A percentile compares a stretch with the other conserved stretches of the same genome.
These are phyloP conservation scores for Girardinichthys multiradiatus DNA, from an alignment of 2,113 vertebrate genomes.

Conservation along the genomic window DNA sequence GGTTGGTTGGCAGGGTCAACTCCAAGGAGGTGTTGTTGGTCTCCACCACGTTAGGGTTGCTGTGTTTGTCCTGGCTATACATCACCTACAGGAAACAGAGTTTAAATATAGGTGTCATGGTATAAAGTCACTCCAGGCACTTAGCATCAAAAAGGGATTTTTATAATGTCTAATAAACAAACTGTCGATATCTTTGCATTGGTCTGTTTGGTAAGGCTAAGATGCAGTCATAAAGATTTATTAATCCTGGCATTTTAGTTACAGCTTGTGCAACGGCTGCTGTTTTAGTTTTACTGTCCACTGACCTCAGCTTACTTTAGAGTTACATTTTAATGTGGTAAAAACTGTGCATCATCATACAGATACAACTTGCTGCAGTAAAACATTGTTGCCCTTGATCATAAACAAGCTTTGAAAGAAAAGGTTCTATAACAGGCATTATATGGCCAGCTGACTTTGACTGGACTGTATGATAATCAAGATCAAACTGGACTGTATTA, in stretches of 20 bases:
- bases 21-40: slow-evolving; percentile 95
- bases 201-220: slow-evolving; percentile 1
- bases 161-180: slow-evolving; percentile 7
- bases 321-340: background rate
- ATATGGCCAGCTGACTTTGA: too few species aligned
- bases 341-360: slow-evolving; percentile 2
- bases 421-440: too few species aligned
- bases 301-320: background rate
- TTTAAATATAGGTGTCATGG: background rate
- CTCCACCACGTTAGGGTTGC: slow-evolving; percentile 88
- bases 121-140: background rate
- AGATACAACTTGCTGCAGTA: too few species aligned
- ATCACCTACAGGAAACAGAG: slow-evolving; percentile 82
- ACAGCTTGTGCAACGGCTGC: background rate
- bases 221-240: background rate
- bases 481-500: too few species aligned
- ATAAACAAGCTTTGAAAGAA: too few species aligned
- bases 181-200: slow-evolving; percentile 5
- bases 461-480: too few species aligned
- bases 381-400: too few species aligned
- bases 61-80: slow-evolving; percentile 92
- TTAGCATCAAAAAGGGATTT: background rate
- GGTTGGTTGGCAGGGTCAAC: slow-evolving; percentile 89
- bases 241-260: too few species aligned
- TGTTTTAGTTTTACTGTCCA: slow-evolving; percentile 8